Percentiles rank a stretch among this genome's conserved stretches.
These are phyloP conservation scores for Caenorhabditis sp. DNA, from an alignment of 2,888 invertebrate genomes.

Conservation along the genomic window DNA sequence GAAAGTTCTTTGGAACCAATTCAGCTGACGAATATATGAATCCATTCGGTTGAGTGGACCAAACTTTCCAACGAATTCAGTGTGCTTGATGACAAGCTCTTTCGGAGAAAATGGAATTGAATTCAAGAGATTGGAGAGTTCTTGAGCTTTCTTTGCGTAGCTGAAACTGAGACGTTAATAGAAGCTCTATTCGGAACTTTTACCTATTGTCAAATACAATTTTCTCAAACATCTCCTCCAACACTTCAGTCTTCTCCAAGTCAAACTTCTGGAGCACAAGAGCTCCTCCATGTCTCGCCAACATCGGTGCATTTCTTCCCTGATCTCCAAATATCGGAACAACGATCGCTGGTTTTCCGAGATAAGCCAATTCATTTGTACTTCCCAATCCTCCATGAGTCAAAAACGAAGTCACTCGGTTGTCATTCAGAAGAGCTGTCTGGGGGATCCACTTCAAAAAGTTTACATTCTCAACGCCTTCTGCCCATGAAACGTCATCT, in stretches of 20 bases:
- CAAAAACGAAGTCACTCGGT: conserved; percentile 54
- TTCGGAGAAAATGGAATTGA: conserved; percentile 35
- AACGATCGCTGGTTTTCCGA: conserved; percentile 58
- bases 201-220: conserved; percentile 40
- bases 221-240: conserved; percentile 13
- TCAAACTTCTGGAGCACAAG: conserved; percentile 40
- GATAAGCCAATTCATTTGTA: conserved; percentile 62
- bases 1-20: conserved; percentile 50
- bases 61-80: conserved; percentile 43
- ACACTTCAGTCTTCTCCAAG: conserved; percentile 13
- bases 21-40: conserved; percentile 48
- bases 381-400: conserved; percentile 64
- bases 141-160: conserved; percentile 7
- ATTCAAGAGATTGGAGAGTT: conserved; percentile 24
- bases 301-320: conserved; percentile 53
- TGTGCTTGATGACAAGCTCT: conserved; percentile 36
- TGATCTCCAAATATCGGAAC: conserved; percentile 59
- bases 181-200: background rate
- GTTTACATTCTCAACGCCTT: conserved; percentile 41
- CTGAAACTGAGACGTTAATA: conserved; percentile 6
- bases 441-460: conserved; percentile 65
- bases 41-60: conserved; percentile 43
- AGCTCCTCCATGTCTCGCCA: conserved; percentile 57
- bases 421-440: conserved; percentile 51
- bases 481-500: conserved; percentile 37